phyloP scores from a whole-genome alignment of 2,888 invertebrate genomes.

The Entomobrya proxima region DNA sequence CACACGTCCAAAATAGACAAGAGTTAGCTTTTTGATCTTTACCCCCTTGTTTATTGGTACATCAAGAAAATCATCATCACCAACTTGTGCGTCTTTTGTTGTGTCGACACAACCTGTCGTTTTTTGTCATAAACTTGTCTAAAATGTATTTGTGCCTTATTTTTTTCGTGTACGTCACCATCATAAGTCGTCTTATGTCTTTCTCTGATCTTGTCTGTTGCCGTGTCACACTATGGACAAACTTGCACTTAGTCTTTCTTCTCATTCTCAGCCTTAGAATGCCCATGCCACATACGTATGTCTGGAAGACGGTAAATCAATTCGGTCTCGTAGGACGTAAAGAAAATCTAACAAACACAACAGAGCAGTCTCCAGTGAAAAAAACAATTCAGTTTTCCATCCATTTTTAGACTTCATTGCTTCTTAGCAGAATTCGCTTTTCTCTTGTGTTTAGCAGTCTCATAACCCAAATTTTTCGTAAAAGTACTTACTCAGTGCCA shows the following conservation, averaged over 20 bases:
- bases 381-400: slow-evolving; percentile 38
- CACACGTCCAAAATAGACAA: not conserved
- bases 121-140: not conserved
- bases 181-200: not conserved
- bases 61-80: slow-evolving; percentile 33
- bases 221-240: not conserved
- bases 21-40: not conserved
- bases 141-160: not conserved
- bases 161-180: not conserved
- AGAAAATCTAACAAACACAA: slow-evolving; percentile 44
- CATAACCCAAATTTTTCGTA: slow-evolving; percentile 26
- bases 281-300: no score
- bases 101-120: no score
- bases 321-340: slow-evolving; percentile 14
- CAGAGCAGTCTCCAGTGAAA: not conserved
- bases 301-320: not conserved
- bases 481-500: no score
- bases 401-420: not conserved
- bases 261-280: no score
- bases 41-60: not conserved
- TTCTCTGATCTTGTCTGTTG: not conserved
- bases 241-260: not conserved
- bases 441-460: not conserved
- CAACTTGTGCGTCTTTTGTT: not conserved
- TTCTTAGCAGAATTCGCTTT: not conserved